A percentile compares a stretch with the other conserved stretches of the same genome.
These are phyloP conservation scores for Parascotia fuliginaria DNA, from an alignment of 2,888 invertebrate genomes.

Conservation along the genomic window DNA sequence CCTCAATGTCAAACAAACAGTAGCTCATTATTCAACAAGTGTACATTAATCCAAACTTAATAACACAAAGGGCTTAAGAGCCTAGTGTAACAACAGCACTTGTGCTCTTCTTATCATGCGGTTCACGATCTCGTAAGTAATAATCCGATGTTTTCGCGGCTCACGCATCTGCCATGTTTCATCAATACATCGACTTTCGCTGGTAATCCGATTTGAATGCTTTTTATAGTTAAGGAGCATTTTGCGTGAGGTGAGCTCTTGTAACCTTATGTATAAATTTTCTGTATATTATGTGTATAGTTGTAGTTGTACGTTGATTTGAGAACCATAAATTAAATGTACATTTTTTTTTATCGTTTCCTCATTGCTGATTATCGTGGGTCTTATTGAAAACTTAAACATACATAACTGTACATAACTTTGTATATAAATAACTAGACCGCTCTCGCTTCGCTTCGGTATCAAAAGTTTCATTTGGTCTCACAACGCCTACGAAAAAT, in stretches of 20 bases:
- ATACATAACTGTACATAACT: too few relatives aligned
- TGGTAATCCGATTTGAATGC: constrained; percentile 28
- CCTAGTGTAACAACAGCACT: neutral
- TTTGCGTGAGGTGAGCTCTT: constrained; percentile 10
- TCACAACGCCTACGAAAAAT: too few relatives aligned
- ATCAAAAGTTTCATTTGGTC: too few relatives aligned
- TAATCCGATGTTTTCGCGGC: constrained; percentile 24
- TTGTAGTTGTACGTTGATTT: neutral
- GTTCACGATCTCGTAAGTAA: constrained; percentile 22
- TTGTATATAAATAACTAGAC: too few relatives aligned
- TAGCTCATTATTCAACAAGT: too few relatives aligned
- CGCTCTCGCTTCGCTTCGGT: too few relatives aligned
- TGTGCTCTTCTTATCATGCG: constrained; percentile 2
- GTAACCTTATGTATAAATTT: neutral
- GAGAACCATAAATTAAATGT: too few relatives aligned
- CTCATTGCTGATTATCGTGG: too few relatives aligned
- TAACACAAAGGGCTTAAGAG: neutral
- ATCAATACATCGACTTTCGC: constrained; percentile 31
- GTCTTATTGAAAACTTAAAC: too few relatives aligned
- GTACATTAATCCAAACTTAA: neutral
- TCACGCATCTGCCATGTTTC: constrained; percentile 32
- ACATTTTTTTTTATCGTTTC: too few relatives aligned
- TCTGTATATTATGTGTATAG: neutral
- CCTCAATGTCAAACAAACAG: too few relatives aligned
- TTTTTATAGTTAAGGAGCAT: constrained; percentile 28